Evolutionary conservation across 2,113 vertebrate species (phyloP).

Genomic region (Grammomys dolichurus): DNA sequence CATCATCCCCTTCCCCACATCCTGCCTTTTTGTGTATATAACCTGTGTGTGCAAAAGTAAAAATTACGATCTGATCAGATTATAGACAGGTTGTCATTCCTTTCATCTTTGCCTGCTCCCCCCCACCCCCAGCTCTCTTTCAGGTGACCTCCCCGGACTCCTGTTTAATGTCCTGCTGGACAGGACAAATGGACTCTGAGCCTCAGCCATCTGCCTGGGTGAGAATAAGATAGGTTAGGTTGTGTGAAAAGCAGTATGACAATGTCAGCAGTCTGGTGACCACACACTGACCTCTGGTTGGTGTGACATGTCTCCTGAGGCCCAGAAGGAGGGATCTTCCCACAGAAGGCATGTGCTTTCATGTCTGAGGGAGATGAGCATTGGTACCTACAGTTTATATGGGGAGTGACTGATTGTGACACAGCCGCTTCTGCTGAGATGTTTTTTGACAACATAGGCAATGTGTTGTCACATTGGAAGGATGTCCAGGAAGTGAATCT

Average conservation of each 20-base stretch:
- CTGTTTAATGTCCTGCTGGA: too few relatives aligned
- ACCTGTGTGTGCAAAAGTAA: too few relatives aligned
- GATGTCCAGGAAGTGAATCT: not conserved
- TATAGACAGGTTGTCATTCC: too few relatives aligned
- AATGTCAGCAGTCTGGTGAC: not conserved
- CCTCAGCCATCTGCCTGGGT: not conserved
- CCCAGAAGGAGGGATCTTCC: not conserved
- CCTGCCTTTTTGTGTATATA: too few relatives aligned
- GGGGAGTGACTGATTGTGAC: not conserved
- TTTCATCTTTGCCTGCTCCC: too few relatives aligned
- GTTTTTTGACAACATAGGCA: not conserved
- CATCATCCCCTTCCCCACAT: too few relatives aligned
- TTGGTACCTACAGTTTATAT: not conserved
- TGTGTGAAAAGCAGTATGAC: not conserved
- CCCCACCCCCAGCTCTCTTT: too few relatives aligned
- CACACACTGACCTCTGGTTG: not conserved
- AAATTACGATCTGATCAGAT: too few relatives aligned
- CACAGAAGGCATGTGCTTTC: fast-evolving
- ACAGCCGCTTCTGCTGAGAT: too few relatives aligned
- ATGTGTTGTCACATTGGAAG: not conserved
- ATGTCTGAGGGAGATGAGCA: not conserved
- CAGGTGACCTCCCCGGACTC: too few relatives aligned
- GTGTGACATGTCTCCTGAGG: fast-evolving
- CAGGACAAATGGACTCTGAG: not conserved
- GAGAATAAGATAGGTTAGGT: not conserved